These are phyloP conservation scores for Phodopus roborovskii DNA, from an alignment of 2,113 vertebrate species.

Conservation along the genomic window DNA sequence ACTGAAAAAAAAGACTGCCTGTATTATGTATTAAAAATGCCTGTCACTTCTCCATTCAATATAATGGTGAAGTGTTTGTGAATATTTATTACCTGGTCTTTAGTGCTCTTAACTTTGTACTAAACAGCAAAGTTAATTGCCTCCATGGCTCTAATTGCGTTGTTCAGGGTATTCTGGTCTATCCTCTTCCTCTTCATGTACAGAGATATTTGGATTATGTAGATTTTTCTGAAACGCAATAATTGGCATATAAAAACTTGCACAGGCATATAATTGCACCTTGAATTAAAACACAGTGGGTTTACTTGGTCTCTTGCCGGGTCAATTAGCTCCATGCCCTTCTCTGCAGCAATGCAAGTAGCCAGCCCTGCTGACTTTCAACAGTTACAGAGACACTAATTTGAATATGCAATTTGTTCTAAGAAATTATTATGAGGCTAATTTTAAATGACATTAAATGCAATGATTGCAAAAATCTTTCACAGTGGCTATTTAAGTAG, in stretches of 20 bases:
- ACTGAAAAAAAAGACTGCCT: slow-evolving; percentile 69
- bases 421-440: slow-evolving; percentile 3
- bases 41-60: slow-evolving; percentile 64
- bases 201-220: slow-evolving; percentile 19
- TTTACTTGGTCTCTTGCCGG: slow-evolving; percentile 14
- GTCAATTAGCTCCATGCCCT: slow-evolving; percentile 23
- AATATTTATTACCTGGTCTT: slow-evolving; percentile 68
- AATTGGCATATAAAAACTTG: slow-evolving; percentile 64
- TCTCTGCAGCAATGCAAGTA: slow-evolving; percentile 35
- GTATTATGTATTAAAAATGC: slow-evolving; percentile 73
- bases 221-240: slow-evolving; percentile 42
- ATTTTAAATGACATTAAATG: neutral
- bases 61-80: slow-evolving; percentile 74
- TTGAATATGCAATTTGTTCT: slow-evolving; percentile 54
- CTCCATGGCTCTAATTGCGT: neutral
- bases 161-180: slow-evolving; percentile 50
- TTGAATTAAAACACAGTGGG: slow-evolving; percentile 52
- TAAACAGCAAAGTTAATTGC: slow-evolving; percentile 66
- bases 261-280: slow-evolving; percentile 46
- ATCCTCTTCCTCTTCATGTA: slow-evolving; percentile 25
- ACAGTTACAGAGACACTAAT: neutral
- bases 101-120: slow-evolving; percentile 60
- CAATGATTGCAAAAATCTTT: neutral
- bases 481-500: neutral
- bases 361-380: slow-evolving; percentile 48